Conservation (phyloP, 1,140 invertebrate species). For the Philotrypesis tridentata region DNA sequence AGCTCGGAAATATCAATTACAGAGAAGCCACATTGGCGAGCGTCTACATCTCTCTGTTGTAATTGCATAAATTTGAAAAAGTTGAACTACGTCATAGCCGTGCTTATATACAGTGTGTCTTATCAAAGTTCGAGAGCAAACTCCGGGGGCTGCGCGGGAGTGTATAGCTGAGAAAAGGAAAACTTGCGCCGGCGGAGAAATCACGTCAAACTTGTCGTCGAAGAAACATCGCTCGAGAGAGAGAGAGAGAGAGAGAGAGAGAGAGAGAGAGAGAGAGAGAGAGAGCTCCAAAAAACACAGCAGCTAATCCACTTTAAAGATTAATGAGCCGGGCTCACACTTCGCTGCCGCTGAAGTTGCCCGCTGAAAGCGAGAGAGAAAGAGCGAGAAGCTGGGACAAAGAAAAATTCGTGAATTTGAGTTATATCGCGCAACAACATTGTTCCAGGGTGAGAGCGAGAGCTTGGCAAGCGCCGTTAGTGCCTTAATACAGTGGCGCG, state of each 20-base stretch:
- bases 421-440: slow-evolving; percentile 27
- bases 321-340: slow-evolving; percentile 22
- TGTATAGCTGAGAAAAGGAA: not conserved
- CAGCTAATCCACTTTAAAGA: slow-evolving; percentile 40
- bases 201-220: not conserved
- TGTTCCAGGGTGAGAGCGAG: not conserved
- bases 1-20: too few relatives aligned
- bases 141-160: too few relatives aligned
- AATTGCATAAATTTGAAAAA: not conserved
- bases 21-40: too few relatives aligned
- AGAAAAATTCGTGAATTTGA: slow-evolving; percentile 45
- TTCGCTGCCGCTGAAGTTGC: not conserved
- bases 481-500: slow-evolving; percentile 29
- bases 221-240: slow-evolving; percentile 5
- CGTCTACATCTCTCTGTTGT: not conserved
- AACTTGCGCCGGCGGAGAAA: not conserved
- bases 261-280: too few relatives aligned
- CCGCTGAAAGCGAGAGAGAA: not conserved
- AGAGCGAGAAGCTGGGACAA: slow-evolving; percentile 14
- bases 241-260: too few relatives aligned
- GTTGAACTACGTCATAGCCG: not conserved
- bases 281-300: slow-evolving; percentile 14
- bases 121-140: not conserved
- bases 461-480: slow-evolving; percentile 14
- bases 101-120: not conserved